Percentiles rank a stretch among this genome's conserved stretches.
Conservation (phyloP, 1,140 invertebrate species). For the Solen grandis region DNA sequence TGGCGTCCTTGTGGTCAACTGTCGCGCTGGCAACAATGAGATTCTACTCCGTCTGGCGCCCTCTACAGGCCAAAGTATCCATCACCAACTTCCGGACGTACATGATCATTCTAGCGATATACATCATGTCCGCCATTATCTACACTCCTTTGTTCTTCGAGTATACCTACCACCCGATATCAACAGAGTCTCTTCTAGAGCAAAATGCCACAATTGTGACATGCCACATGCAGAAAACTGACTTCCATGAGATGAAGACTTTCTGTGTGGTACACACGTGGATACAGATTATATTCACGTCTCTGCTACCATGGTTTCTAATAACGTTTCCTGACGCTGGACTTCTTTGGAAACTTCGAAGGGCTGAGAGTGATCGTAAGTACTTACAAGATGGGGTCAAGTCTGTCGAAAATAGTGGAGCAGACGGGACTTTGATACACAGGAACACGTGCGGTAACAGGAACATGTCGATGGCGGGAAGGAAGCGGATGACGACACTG, state of each 20-base stretch:
- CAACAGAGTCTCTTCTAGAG: background rate
- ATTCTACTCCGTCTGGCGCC: constrained; percentile 30
- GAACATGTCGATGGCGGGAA: background rate
- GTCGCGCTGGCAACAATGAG: constrained; percentile 39
- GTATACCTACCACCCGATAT: constrained; percentile 7
- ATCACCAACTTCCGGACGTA: constrained; percentile 18
- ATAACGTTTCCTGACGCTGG: constrained; percentile 31
- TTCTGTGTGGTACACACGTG: constrained; percentile 28
- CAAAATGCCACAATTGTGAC: constrained; percentile 4
- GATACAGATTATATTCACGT: constrained; percentile 33
- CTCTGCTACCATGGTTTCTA: constrained; percentile 41
- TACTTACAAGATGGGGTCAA: background rate
- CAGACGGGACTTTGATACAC: background rate
- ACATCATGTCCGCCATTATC: background rate
- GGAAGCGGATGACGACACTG: background rate
- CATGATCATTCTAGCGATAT: background rate
- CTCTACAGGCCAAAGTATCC: constrained; percentile 15
- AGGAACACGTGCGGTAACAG: background rate
- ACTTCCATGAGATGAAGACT: background rate
- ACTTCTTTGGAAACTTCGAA: constrained; percentile 31
- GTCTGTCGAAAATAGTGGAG: background rate
- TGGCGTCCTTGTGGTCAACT: constrained; percentile 37
- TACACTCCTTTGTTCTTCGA: constrained; percentile 25
- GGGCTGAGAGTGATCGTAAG: constrained; percentile 16
- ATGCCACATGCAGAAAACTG: constrained; percentile 21